Base-by-base conservation (phyloP, 2,797 vertebrate genomes). In the Catharus ustulatus region DNA sequence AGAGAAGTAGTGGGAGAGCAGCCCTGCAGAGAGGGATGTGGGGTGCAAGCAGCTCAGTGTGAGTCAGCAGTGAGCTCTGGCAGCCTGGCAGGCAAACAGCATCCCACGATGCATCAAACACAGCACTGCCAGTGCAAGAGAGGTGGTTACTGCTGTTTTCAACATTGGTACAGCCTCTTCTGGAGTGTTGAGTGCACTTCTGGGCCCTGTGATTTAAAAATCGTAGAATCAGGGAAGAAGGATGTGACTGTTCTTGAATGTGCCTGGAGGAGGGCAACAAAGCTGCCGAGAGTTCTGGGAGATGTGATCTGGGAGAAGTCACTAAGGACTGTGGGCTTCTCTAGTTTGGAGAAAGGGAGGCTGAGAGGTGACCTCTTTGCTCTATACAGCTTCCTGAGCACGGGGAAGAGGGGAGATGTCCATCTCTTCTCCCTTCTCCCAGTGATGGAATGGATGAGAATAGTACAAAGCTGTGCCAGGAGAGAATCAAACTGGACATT, bases 361-460 rank as follows among this genome's bases (percentile, higher is more conserved):
- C 51, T 59, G n/a, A 59, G 5, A 14, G 5, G 6, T 1, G 15
- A 54, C 4, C 14, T 82, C 27, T 13, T 38, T 23, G 26, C 23
- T 83, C 17, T 62, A 11, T 36, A 13, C 6, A 36, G 32, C 22
- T 76, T 76, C 29, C 61, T 64, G 42, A 69, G 16, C 17, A 62
- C 6, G 2, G 2, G 6, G 36, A 32, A 30, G 61, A 46, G 24
- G 9, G 12, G 29, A 75, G 12, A 16, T n/a, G 34, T 27, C 62
- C 21, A 15, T 1, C 12, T 75, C 24, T n/a, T 57, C 48, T 87
- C 5, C 34, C 6, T 62, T 19, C 3, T 6, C 55, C 17, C 40
- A 24, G 7, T 27, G 20, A n/a, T 6, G 30, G 6, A 59, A 74
- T 26, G 0, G 0, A 0, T 62, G 14, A 34, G 30, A 62, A 54